Base-by-base conservation (phyloP, 2,113 vertebrate genomes). In the Tachycineta bicolor region DNA sequence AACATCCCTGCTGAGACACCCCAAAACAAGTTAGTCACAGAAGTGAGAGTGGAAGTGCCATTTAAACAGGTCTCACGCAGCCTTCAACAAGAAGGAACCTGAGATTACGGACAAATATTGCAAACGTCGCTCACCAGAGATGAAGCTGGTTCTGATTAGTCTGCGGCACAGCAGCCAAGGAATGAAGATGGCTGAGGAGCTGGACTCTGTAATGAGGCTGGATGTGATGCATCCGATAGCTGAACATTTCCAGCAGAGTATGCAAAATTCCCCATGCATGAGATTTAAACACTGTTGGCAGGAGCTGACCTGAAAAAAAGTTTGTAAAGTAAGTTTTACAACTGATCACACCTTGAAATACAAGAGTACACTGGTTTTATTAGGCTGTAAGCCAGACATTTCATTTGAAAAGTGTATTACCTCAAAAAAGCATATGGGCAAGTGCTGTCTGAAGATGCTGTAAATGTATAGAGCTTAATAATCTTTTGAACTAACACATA, bases 91-190 rank as follows among this genome's bases (percentile, higher is more conserved):
- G 43, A 13, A 93, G 39, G 12, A 77, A 43, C 43, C 29, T 17
- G n/a, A 47, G 25, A 68, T 21, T 41, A 71, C 2, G 2, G 26
- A 39, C 64, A 85, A 76, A 60, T 12, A n/a, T 7, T 14, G 49
- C n/a, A 89, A 77, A n/a, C 3, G 4, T 14, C 44, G 93, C 98
- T 97, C 59, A 99, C 99, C 99, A 99, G 11, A 99, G 98, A 93
- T 99, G 99, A 89, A 99, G 99, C 97, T 99, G 99, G 92, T 99
- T 99, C 97, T 99, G 99, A 97, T 99, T 99, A 75, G 99, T 99
- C 96, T 99, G 99, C 1, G 99, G 98, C 17, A 99, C 99, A 7
- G 99, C 99, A 34, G 99, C 99, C 94, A 99, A 97, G 37, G 99
- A 99, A 96, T 99, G 99, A 63, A 99, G 99, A 60, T 99, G 99